Evolutionary conservation across 53 echinoderm and acorn worm species (phyloP).

Genomic region (Mesocentrotus franciscanus): DNA sequence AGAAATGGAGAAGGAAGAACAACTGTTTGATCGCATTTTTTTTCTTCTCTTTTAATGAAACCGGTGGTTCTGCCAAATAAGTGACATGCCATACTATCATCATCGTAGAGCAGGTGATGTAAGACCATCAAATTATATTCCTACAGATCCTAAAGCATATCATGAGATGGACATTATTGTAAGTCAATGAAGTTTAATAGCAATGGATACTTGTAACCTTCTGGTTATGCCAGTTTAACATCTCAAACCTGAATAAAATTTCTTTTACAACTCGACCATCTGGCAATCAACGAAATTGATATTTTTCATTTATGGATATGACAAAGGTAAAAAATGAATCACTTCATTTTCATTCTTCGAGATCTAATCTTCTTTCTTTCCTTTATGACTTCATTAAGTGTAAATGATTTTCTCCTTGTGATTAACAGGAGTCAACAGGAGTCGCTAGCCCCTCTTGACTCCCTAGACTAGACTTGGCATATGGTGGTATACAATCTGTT

Average conservation of each 20-base stretch:
- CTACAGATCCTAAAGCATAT: neutral
- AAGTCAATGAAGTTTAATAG: neutral
- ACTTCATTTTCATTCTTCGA: neutral
- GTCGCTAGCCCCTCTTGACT: neutral
- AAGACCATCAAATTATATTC: neutral
- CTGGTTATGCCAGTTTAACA: neutral
- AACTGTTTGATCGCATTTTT: too few species aligned
- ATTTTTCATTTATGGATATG: constrained; percentile 1
- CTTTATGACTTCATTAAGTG: neutral
- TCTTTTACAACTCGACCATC: neutral
- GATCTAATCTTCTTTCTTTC: constrained; percentile 6
- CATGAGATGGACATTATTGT: neutral
- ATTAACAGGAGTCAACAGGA: neutral
- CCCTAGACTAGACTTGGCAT: neutral
- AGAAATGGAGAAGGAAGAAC: too few species aligned
- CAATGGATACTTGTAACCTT: neutral
- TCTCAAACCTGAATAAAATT: neutral
- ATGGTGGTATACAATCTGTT: neutral
- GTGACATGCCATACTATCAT: neutral
- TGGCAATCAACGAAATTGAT: neutral
- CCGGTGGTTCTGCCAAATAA: too few species aligned
- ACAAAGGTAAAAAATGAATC: neutral
- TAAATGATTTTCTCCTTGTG: neutral
- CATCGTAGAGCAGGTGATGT: neutral
- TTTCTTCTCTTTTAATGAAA: too few species aligned